phyloP scores from a whole-genome alignment of 2,113 vertebrate species.

The Anarrhichthys ocellatus region DNA sequence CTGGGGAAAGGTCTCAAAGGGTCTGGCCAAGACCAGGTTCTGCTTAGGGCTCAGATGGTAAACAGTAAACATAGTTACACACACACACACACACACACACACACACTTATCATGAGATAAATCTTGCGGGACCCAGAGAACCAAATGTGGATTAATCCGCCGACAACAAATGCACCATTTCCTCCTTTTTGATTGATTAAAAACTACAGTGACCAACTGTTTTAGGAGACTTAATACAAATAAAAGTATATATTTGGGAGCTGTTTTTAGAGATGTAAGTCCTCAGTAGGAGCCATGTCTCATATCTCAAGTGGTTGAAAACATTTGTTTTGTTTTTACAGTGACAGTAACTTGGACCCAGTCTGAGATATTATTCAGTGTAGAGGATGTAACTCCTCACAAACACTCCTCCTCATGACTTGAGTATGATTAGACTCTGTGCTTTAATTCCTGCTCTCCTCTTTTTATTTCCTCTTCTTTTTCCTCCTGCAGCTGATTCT shows the following conservation, averaged over 20 bases:
- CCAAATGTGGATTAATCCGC: too few relatives aligned
- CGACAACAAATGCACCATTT: too few relatives aligned
- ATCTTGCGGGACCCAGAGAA: too few relatives aligned
- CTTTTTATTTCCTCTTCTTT: slow-evolving; percentile 25
- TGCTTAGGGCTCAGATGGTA: slow-evolving; percentile 86
- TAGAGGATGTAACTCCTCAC: too few relatives aligned
- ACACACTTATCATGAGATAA: background rate
- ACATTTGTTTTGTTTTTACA: too few relatives aligned
- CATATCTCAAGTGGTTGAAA: background rate
- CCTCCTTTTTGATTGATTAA: background rate
- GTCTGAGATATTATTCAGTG: too few relatives aligned
- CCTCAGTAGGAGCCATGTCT: background rate
- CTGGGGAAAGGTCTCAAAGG: slow-evolving; percentile 80
- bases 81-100: slow-evolving; percentile 8
- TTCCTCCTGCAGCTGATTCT: slow-evolving; percentile 80
- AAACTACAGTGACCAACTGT: background rate
- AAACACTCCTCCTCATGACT: background rate
- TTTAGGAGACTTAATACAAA: background rate
- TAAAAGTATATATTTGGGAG: background rate
- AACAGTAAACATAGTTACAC: slow-evolving; percentile 70
- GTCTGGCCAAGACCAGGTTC: slow-evolving; percentile 81
- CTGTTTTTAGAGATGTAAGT: background rate
- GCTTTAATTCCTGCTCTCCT: slow-evolving; percentile 18
- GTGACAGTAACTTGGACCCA: too few relatives aligned
- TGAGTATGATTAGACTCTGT: background rate